Conservation (phyloP, 2,113 vertebrate species). For the Egretta garzetta region DNA sequence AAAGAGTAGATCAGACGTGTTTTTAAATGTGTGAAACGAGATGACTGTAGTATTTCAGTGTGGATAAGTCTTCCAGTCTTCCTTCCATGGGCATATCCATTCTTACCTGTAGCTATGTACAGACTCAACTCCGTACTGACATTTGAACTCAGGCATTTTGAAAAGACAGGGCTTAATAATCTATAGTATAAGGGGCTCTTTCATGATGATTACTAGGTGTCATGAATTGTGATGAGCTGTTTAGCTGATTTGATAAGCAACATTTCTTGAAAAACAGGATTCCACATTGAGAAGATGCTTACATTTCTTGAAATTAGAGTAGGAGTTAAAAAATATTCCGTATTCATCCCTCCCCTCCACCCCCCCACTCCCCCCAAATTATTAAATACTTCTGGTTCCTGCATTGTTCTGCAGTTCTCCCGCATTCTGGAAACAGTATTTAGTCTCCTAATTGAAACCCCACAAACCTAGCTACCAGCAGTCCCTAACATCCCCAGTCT, state of each 20-base stretch:
- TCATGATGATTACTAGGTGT: not conserved
- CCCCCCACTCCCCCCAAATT: rapidly evolving
- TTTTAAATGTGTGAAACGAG: not conserved
- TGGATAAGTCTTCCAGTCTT: not conserved
- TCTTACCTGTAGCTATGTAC: not conserved
- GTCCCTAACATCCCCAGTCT: not conserved
- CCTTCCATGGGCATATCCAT: not conserved
- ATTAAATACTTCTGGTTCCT: not conserved
- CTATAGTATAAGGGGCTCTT: not conserved
- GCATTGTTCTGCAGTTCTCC: not conserved
- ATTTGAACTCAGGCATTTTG: not conserved
- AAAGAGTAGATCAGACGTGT: not conserved
- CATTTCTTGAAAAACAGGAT: not conserved
- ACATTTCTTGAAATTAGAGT: not conserved
- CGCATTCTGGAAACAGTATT: not conserved
- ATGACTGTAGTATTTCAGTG: not conserved
- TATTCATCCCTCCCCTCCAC: not conserved
- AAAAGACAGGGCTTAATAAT: not conserved
- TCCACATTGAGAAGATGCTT: not conserved
- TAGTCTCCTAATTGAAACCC: not conserved
- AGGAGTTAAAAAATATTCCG: not conserved
- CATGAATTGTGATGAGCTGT: not conserved
- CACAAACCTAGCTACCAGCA: not conserved
- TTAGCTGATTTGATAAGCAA: not conserved
- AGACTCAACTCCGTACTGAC: not conserved